Percentiles rank a stretch among this genome's conserved stretches.
Evolutionary conservation across 2,113 vertebrate species (phyloP).

Genomic region (Callipepla californica): DNA sequence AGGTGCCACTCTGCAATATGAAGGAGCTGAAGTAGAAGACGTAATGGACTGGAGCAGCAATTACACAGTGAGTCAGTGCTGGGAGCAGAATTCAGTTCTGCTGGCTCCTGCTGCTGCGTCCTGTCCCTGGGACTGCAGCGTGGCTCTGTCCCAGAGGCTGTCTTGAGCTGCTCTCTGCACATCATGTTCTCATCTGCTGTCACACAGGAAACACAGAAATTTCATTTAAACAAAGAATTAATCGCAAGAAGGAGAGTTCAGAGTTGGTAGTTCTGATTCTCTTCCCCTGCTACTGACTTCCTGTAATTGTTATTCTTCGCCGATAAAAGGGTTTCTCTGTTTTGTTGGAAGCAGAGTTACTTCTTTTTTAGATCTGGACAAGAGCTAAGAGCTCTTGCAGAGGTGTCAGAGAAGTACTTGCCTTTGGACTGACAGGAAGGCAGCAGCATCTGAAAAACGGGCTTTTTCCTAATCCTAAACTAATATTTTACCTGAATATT

Average conservation of each 20-base stretch:
- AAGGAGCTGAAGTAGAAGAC: not conserved
- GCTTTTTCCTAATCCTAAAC: not conserved
- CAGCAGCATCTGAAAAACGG: not conserved
- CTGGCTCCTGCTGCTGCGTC: slow-evolving; percentile 16
- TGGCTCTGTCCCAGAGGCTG: not conserved
- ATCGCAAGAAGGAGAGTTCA: not conserved
- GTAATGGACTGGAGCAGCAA: slow-evolving; percentile 20
- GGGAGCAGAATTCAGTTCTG: not conserved
- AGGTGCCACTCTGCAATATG: not conserved
- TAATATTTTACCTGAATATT: not conserved
- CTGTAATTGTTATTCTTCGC: not conserved
- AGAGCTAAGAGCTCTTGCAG: not conserved
- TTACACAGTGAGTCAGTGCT: not conserved
- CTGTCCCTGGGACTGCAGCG: fast-evolving
- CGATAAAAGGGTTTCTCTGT: not conserved
- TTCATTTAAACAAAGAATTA: slow-evolving; percentile 47
- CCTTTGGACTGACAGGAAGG: not conserved
- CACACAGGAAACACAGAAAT: slow-evolving; percentile 53
- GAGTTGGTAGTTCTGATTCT: not conserved
- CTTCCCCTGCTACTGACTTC: slow-evolving; percentile 13
- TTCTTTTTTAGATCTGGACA: not conserved
- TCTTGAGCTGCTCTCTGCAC: slow-evolving; percentile 37
- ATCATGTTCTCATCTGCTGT: slow-evolving; percentile 28
- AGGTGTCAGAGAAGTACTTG: not conserved
- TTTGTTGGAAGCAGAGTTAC: not conserved